Conservation (phyloP, 2,113 vertebrate species). For the Elgaria multicarinata region DNA sequence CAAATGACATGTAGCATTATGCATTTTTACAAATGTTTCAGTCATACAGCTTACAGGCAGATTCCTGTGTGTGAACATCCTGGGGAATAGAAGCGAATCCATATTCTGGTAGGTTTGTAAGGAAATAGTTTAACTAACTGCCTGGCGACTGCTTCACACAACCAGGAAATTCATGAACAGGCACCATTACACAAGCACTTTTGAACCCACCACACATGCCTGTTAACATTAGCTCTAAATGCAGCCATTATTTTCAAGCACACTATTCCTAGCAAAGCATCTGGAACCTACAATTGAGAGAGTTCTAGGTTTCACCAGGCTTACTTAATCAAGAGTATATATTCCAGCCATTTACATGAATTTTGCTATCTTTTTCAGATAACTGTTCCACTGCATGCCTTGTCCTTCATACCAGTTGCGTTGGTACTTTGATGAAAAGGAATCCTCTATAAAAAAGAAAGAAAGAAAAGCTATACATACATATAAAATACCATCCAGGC, state of each 20-base stretch:
- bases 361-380: slow-evolving; percentile 17
- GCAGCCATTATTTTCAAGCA: neutral
- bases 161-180: too few relatives aligned
- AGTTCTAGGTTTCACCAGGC: slow-evolving; percentile 43
- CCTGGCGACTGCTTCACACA: too few relatives aligned
- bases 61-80: neutral
- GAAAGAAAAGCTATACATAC: slow-evolving; percentile 16
- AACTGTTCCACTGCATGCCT: slow-evolving; percentile 7
- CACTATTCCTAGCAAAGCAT: neutral
- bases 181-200: neutral
- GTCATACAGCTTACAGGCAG: neutral
- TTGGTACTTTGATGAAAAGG: slow-evolving; percentile 46
- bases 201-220: neutral
- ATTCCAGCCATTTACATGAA: slow-evolving; percentile 23
- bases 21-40: neutral
- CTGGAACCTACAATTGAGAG: neutral
- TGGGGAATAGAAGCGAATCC: neutral
- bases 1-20: neutral
- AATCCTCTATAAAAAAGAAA: too few relatives aligned
- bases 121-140: neutral
- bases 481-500: slow-evolving; percentile 22
- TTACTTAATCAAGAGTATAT: slow-evolving; percentile 22
- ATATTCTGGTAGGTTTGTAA: neutral
- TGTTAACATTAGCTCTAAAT: neutral
- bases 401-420: neutral